These are phyloP conservation scores for Rhodinocichla rosea DNA, from an alignment of 2,113 vertebrate genomes.

Conservation along the genomic window DNA sequence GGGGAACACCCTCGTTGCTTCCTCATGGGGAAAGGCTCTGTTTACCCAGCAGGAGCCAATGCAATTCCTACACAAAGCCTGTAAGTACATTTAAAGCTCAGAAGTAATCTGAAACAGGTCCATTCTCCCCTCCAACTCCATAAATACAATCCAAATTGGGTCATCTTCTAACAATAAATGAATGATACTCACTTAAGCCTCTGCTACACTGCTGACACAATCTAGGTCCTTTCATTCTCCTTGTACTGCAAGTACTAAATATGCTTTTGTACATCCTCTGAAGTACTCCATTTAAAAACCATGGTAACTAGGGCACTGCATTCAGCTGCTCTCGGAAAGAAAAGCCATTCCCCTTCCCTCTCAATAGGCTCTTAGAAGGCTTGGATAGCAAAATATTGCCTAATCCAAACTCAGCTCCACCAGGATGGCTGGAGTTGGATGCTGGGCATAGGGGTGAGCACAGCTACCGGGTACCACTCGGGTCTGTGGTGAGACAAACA, in stretches of 20 bases:
- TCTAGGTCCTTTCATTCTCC: background rate
- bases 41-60: background rate
- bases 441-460: background rate
- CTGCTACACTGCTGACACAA: background rate
- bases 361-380: background rate
- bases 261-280: conserved; percentile 46
- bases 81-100: background rate
- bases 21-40: background rate
- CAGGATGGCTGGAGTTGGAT: background rate
- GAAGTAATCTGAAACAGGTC: conserved; percentile 3
- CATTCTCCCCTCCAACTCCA: background rate
- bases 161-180: background rate
- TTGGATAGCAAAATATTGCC: background rate
- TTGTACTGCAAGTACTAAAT: conserved; percentile 3
- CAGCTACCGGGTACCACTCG: background rate
- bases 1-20: background rate
- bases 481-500: background rate
- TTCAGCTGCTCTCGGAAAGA: conserved; percentile 9
- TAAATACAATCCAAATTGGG: conserved; percentile 15
- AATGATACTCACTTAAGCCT: conserved; percentile 4
- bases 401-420: background rate
- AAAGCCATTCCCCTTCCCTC: background rate
- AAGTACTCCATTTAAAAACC: conserved; percentile 1
- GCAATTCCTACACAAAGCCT: background rate
- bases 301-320: background rate